These are phyloP conservation scores for Leptothorax acervorum DNA, from an alignment of 2,888 invertebrate genomes.

Conservation along the genomic window DNA sequence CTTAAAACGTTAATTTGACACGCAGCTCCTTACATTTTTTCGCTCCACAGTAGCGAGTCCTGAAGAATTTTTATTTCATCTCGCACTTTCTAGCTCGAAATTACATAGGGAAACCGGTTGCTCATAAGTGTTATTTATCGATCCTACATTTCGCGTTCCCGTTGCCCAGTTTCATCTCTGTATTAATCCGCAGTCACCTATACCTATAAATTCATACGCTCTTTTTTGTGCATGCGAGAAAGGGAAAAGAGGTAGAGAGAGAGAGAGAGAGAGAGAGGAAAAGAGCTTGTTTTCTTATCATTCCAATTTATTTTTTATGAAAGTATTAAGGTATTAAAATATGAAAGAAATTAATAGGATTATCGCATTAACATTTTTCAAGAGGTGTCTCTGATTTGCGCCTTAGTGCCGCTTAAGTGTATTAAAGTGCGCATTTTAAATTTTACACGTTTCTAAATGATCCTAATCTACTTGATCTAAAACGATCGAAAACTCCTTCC, in stretches of 20 bases:
- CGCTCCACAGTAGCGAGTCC: neutral
- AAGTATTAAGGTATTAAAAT: neutral
- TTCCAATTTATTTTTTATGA: neutral
- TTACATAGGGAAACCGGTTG: slow-evolving; percentile 44
- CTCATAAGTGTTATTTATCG: slow-evolving; percentile 37
- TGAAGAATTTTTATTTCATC: slow-evolving; percentile 37
- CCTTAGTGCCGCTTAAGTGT: neutral
- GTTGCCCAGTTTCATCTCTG: slow-evolving; percentile 46
- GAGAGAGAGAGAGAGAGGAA: no score
- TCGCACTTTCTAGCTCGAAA: slow-evolving; percentile 51
- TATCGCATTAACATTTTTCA: slow-evolving; percentile 10
- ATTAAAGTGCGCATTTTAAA: neutral
- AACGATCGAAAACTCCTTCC: slow-evolving; percentile 52
- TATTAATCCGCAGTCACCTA: slow-evolving; percentile 1
- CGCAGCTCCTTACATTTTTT: slow-evolving; percentile 14
- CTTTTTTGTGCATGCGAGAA: neutral
- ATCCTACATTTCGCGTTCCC: slow-evolving; percentile 48
- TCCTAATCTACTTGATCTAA: neutral
- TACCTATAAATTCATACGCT: slow-evolving; percentile 16
- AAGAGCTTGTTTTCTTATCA: slow-evolving; percentile 1
- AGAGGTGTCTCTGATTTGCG: neutral
- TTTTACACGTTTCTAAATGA: neutral
- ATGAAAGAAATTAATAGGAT: neutral
- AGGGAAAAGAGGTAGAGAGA: neutral
- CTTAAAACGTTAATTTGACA: slow-evolving; percentile 10